Evolutionary conservation across 2,888 invertebrate species (phyloP).

Genomic region (Loripinus fragilis): DNA sequence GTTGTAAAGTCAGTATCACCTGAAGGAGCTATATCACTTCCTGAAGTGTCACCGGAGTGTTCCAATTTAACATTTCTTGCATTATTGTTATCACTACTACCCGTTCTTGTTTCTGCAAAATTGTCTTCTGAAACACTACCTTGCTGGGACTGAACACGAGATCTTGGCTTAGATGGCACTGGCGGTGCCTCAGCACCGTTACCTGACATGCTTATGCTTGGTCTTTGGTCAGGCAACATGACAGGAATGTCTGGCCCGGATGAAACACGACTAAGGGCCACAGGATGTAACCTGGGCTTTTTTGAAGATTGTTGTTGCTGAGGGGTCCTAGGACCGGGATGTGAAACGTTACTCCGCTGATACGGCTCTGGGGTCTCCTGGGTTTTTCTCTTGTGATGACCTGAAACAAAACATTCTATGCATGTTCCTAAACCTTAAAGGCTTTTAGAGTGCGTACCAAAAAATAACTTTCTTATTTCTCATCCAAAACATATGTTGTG

Average conservation of each 20-base stretch:
- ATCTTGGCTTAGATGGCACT: not conserved
- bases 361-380: not conserved
- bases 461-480: too few species aligned
- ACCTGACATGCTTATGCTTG: not conserved
- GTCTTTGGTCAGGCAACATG: not conserved
- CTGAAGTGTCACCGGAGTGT: not conserved
- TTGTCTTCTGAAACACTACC: not conserved
- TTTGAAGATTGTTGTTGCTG: constrained; percentile 8
- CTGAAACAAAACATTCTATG: constrained; percentile 5
- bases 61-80: not conserved
- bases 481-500: too few species aligned
- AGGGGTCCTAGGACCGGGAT: constrained; percentile 7
- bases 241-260: not conserved
- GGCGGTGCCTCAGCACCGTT: not conserved
- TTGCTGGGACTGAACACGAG: not conserved
- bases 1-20: constrained; percentile 9
- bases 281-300: constrained; percentile 12
- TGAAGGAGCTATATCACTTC: not conserved
- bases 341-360: constrained; percentile 1
- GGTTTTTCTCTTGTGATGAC: constrained; percentile 17
- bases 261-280: not conserved
- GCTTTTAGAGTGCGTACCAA: too few species aligned
- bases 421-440: too few species aligned
- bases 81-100: not conserved
- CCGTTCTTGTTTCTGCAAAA: not conserved